A percentile compares a stretch with the other conserved stretches of the same genome.
Conservation (phyloP, 2,113 vertebrate genomes). For the Malurus cyaneus region DNA sequence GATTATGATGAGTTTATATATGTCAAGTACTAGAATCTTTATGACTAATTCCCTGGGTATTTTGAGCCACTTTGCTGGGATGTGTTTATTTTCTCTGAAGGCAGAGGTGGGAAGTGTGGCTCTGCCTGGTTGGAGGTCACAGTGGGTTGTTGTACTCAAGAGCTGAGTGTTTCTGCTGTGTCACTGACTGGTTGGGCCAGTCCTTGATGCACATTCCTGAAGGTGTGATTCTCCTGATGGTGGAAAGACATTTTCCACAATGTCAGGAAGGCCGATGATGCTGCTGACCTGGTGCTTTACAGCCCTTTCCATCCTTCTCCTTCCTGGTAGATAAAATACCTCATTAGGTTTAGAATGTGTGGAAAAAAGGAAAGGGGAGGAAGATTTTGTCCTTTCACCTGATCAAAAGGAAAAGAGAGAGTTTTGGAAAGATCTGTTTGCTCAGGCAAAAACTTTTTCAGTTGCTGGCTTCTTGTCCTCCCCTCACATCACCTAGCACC, state of each 20-base stretch:
- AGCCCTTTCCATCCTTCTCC: background rate
- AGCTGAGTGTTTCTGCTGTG: background rate
- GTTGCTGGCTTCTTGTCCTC: background rate
- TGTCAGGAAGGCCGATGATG: background rate
- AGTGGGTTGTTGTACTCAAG: background rate
- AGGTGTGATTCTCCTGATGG: background rate
- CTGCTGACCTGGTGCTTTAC: background rate
- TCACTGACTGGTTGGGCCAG: background rate
- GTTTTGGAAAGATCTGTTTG: background rate
- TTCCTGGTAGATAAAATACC: background rate
- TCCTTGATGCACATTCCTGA: background rate
- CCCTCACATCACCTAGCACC: background rate
- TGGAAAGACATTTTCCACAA: background rate
- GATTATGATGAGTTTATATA: background rate
- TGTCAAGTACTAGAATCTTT: background rate
- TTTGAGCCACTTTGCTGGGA: background rate
- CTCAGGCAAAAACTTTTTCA: background rate
- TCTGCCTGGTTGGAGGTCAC: background rate
- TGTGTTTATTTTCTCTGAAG: constrained; percentile 8
- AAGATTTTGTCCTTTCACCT: background rate
- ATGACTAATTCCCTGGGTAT: constrained; percentile 1
- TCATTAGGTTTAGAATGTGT: background rate
- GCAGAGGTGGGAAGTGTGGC: background rate
- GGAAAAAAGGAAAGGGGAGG: background rate
- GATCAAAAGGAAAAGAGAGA: background rate